Evolutionary conservation across 1,140 invertebrate genomes (phyloP).

Genomic region (Drosophila dunni): DNA sequence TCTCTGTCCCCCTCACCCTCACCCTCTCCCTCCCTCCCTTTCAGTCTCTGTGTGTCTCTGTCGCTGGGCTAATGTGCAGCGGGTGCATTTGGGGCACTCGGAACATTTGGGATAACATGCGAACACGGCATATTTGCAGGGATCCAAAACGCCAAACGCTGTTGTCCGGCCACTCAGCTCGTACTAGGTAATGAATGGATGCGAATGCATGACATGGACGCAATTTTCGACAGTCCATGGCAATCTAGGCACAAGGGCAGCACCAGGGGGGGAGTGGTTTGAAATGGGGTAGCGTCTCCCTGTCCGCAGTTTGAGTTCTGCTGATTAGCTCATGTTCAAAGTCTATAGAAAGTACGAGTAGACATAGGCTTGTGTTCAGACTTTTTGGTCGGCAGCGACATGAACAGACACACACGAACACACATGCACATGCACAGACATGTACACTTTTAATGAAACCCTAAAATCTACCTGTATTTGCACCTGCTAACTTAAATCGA

Average conservation of each 20-base stretch:
- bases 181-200: constrained; percentile 75
- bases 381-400: constrained; percentile 20
- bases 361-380: constrained; percentile 39
- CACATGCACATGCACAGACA: constrained; percentile 10
- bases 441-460: neutral
- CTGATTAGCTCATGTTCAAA: constrained; percentile 75
- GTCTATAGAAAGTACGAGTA: constrained; percentile 39
- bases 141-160: constrained; percentile 80
- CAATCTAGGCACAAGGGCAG: neutral
- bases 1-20: neutral
- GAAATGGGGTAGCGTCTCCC: no score
- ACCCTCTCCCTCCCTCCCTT: neutral
- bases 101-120: constrained; percentile 80
- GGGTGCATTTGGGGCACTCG: constrained; percentile 60
- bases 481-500: neutral
- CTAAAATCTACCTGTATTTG: constrained; percentile 1
- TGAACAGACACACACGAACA: constrained; percentile 6
- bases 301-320: constrained; percentile 53
- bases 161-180: constrained; percentile 75
- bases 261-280: neutral
- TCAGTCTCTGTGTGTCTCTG: neutral
- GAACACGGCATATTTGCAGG: constrained; percentile 78
- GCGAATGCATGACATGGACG: constrained; percentile 80
- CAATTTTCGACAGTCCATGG: constrained; percentile 69
- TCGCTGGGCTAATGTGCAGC: constrained; percentile 36